Conservation (phyloP, 2,888 invertebrate species). For the Drosophila buzzatii region DNA sequence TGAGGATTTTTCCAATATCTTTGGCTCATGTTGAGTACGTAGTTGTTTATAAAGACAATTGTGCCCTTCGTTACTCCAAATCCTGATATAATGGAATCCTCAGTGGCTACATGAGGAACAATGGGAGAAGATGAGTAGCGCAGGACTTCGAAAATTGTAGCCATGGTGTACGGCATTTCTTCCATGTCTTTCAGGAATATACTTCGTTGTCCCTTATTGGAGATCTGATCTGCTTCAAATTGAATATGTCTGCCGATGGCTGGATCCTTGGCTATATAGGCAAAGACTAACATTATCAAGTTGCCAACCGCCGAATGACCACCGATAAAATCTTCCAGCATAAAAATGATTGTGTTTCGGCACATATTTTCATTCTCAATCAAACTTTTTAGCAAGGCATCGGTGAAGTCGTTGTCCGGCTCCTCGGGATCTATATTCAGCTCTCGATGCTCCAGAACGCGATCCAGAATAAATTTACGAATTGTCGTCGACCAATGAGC, state of each 20-base stretch:
- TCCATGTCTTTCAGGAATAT: slow-evolving; percentile 89
- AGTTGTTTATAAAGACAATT: slow-evolving; percentile 93
- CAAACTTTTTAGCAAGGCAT: slow-evolving; percentile 90
- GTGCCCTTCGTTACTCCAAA: slow-evolving; percentile 91
- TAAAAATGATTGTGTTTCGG: slow-evolving; percentile 92
- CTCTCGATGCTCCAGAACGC: slow-evolving; percentile 88
- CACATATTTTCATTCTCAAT: slow-evolving; percentile 88
- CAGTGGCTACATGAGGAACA: slow-evolving; percentile 94
- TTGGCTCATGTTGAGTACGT: slow-evolving; percentile 91
- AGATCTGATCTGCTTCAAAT: slow-evolving; percentile 89
- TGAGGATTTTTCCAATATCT: slow-evolving; percentile 91
- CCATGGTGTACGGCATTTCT: slow-evolving; percentile 92
- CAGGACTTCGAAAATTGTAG: slow-evolving; percentile 92
- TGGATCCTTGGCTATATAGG: slow-evolving; percentile 89
- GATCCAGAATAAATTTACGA: slow-evolving; percentile 90
- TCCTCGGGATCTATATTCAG: slow-evolving; percentile 86
- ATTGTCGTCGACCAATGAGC: slow-evolving; percentile 90
- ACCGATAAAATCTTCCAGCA: slow-evolving; percentile 94
- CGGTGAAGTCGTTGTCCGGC: slow-evolving; percentile 91
- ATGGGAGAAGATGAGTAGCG: slow-evolving; percentile 94
- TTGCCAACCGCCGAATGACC: slow-evolving; percentile 96
- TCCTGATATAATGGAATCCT: slow-evolving; percentile 90
- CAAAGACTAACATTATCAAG: slow-evolving; percentile 91
- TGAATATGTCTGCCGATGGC: slow-evolving; percentile 89
- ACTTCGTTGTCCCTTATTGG: slow-evolving; percentile 85